phyloP scores from a whole-genome alignment of 2,113 vertebrate genomes.

The Labrus mixtus region DNA sequence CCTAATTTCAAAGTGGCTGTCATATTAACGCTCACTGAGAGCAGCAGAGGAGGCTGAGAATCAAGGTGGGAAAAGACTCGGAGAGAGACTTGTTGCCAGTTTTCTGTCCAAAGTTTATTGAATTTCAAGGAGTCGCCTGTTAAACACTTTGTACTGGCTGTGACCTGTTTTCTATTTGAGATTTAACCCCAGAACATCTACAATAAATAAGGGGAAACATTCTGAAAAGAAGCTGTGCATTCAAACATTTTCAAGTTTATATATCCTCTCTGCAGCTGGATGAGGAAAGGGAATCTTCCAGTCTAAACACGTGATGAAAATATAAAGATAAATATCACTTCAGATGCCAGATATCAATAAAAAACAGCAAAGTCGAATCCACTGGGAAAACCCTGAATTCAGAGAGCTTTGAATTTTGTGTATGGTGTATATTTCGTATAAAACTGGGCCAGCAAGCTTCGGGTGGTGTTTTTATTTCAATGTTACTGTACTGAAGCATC shows the following conservation, averaged over 20 bases:
- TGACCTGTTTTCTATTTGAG: neutral
- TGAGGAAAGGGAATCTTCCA: no score
- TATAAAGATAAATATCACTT: neutral
- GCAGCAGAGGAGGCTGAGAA: constrained; percentile 53
- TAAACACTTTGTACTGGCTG: neutral
- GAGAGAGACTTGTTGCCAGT: constrained; percentile 20
- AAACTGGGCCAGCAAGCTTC: neutral
- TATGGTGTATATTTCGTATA: neutral
- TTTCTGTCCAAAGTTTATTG: constrained; percentile 3
- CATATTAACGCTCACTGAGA: constrained; percentile 55
- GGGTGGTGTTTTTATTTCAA: neutral
- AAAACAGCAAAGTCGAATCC: neutral
- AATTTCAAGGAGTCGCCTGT: constrained; percentile 43
- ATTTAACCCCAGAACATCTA: constrained; percentile 1
- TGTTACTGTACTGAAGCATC: neutral
- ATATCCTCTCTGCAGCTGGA: neutral
- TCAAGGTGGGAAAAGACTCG: constrained; percentile 11
- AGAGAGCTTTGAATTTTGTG: neutral
- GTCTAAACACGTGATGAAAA: neutral
- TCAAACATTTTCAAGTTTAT: neutral
- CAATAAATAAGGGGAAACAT: no score
- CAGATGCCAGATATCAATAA: no score
- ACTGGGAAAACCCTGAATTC: neutral
- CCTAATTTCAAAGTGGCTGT: constrained; percentile 78
- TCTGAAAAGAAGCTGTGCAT: no score